Percentiles rank a stretch among this genome's conserved stretches.
Conservation (phyloP, 2,113 vertebrate genomes). For the Caranx ignobilis region DNA sequence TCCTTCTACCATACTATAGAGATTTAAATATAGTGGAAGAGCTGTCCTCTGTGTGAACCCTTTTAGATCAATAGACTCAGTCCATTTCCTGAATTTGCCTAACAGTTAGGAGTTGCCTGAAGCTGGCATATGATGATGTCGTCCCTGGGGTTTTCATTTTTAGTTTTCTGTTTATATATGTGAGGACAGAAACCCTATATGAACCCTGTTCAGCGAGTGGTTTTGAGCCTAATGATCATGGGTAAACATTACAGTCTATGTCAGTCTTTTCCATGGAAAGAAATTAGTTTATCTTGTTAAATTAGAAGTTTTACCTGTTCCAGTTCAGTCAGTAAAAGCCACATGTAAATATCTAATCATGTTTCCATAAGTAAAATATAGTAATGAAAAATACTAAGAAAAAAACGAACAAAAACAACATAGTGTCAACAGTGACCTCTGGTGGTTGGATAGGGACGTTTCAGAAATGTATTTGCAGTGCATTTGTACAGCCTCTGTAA, state of each 20-base stretch:
- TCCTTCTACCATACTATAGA: not conserved
- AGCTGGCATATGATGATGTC: not conserved
- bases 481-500: too few relatives aligned
- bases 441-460: not conserved
- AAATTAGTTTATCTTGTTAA: not conserved
- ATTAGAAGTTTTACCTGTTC: not conserved
- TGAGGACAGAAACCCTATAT: not conserved
- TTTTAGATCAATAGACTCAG: conserved; percentile 3
- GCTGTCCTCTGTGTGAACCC: conserved; percentile 28
- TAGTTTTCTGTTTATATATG: not conserved
- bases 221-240: not conserved
- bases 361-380: not conserved
- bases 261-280: not conserved
- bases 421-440: conserved; percentile 19
- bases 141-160: not conserved
- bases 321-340: too few relatives aligned
- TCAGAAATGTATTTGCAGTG: not conserved
- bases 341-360: not conserved
- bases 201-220: not conserved
- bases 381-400: not conserved
- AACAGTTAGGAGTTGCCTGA: conserved; percentile 1
- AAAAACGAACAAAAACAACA: not conserved
- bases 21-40: not conserved
- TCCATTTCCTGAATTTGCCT: conserved; percentile 24
- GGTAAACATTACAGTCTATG: conserved; percentile 4